These are phyloP conservation scores for Spilogale gracilis DNA, from an alignment of 2,113 vertebrate genomes.

Conservation along the genomic window DNA sequence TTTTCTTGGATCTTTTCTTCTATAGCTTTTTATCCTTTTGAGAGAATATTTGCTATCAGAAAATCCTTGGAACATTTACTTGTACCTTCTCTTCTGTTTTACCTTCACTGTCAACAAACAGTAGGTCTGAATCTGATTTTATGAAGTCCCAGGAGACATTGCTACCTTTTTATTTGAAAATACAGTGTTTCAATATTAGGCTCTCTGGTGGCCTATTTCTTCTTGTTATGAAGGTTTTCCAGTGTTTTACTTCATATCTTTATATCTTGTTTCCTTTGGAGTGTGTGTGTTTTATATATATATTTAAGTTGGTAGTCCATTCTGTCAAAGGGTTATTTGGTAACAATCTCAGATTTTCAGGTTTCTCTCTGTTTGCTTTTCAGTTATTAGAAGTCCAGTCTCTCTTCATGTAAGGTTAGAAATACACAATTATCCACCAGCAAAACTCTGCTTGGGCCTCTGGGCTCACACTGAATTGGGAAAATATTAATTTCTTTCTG, in stretches of 20 bases:
- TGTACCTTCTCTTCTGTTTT: not conserved
- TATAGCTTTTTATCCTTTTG: not conserved
- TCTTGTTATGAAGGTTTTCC: not conserved
- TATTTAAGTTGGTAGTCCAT: not conserved
- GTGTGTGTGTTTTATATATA: not conserved
- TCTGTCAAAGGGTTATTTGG: not conserved
- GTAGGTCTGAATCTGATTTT: not conserved
- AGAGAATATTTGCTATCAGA: not conserved
- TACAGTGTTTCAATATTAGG: not conserved
- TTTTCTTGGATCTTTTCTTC: not conserved
- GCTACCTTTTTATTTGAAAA: constrained; percentile 51
- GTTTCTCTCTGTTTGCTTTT: constrained; percentile 1
- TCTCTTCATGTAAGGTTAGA: not conserved
- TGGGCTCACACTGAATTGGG: not conserved
- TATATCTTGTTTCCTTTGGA: constrained; percentile 28
- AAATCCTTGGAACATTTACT: not conserved
- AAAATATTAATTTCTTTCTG: not conserved
- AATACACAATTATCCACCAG: not conserved
- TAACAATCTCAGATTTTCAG: not conserved
- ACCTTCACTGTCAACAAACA: not conserved
- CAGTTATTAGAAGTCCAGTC: not conserved
- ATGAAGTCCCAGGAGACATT: not conserved
- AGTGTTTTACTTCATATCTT: not conserved
- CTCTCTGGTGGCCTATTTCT: not conserved
- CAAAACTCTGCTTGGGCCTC: not conserved